Base-by-base conservation (phyloP, 2,797 vertebrate genomes). In the Yasuhikotakia modesta region DNA sequence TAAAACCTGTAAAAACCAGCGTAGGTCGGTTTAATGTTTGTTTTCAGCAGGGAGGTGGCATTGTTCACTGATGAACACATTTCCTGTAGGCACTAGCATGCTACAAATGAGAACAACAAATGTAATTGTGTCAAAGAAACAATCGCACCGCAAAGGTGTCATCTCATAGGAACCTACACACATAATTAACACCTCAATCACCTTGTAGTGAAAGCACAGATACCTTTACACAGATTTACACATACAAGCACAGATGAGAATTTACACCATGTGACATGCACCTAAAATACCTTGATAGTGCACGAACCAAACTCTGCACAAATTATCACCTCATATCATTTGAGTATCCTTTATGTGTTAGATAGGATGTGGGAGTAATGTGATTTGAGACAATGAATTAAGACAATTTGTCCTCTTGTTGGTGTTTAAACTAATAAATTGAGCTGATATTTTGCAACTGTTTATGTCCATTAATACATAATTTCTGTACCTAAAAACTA, bases 381-480 rank as follows among this genome's bases (percentile, higher is more conserved):
- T 43, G 39, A 43, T 43, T 8, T 39, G 7, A 39, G 8, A 35
- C 32, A 39, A 10, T 39, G 35, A 39, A 39, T 39, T 39, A 39
- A 39, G 35, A 35, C 35, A 39, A 39, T 21, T 21, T 2, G n/a
- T 78, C 19, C 45, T 50, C 45, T 60, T 70, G 35, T 39, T 39
- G 35, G 27, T 70, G 68, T 69, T 63, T 71, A 65, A 65, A 65
- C 16, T 1, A 4, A 27, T 53, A 63, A 32, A 53, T 21, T 14
- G 19, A 22, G 10, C 14, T 12, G 22, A 53, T 21, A 65, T 53
- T 71, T 30, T 45, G 57, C 65, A 79, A 81, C 83, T 80, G 87
- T 90, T 90, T 87, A 91, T 88, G 84, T 77, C 86, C 78, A 73
- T 84, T 90, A 30, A 27, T 17, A 39, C 35, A 7, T 39, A 22